Evolutionary conservation across 2,888 invertebrate genomes (phyloP).

Genomic region (Cyclophora albipunctata): DNA sequence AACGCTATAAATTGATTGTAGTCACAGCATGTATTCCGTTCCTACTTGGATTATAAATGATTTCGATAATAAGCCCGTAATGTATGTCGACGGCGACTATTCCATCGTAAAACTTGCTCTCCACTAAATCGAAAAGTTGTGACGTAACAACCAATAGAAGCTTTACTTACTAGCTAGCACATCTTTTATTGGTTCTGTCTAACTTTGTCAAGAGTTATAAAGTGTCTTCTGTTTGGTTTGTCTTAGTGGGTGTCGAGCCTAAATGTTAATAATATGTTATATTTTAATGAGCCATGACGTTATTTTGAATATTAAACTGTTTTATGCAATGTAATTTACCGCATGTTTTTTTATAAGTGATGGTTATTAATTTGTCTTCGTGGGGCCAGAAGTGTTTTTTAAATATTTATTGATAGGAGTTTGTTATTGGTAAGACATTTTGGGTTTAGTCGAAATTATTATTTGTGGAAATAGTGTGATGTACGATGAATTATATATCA

Average conservation of each 20-base stretch:
- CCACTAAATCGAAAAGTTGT: too few species aligned
- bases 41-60: constrained; percentile 50
- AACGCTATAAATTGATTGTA: constrained; percentile 64
- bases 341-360: constrained; percentile 5
- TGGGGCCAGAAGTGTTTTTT: constrained; percentile 2
- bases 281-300: constrained; percentile 21
- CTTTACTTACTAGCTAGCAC: too few species aligned
- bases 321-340: constrained; percentile 17
- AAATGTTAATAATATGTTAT: constrained; percentile 18
- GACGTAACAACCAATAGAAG: too few species aligned
- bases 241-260: constrained; percentile 4
- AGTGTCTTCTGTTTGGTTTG: too few species aligned
- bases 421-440: neutral
- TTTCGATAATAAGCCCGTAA: constrained; percentile 32
- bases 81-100: constrained; percentile 11
- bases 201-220: too few species aligned
- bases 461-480: too few species aligned
- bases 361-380: constrained; percentile 5
- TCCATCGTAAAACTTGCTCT: neutral
- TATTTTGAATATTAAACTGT: constrained; percentile 21
- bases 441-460: too few species aligned
- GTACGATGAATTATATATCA: too few species aligned
- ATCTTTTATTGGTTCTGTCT: too few species aligned
- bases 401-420: constrained; percentile 3
- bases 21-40: constrained; percentile 52